Evolutionary conservation across 2,113 vertebrate genomes (phyloP).

Genomic region (Coregonus clupeaformis): DNA sequence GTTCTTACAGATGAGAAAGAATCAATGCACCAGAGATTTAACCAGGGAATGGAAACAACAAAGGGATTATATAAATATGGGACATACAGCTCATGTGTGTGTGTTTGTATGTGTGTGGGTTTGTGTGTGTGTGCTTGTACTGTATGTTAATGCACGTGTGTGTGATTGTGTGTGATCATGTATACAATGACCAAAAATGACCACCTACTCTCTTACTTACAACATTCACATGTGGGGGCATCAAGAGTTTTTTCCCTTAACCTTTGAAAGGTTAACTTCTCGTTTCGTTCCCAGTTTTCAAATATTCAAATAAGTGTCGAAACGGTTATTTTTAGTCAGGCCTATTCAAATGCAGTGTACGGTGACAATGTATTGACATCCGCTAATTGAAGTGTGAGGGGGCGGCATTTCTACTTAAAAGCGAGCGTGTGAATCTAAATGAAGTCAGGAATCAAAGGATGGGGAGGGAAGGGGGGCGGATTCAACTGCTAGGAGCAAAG

Average conservation of each 20-base stretch:
- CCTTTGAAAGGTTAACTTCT: slow-evolving; percentile 39
- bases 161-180: not conserved
- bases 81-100: not conserved
- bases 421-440: slow-evolving; percentile 61
- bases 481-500: slow-evolving; percentile 39
- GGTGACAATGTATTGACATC: slow-evolving; percentile 56
- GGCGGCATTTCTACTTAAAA: slow-evolving; percentile 68
- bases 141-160: not conserved
- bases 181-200: not conserved
- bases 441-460: slow-evolving; percentile 54
- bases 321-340: slow-evolving; percentile 54
- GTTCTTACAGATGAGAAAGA: not conserved
- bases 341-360: slow-evolving; percentile 51
- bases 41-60: not conserved
- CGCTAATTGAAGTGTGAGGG: slow-evolving; percentile 54
- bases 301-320: slow-evolving; percentile 42
- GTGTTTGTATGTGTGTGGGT: slow-evolving; percentile 3
- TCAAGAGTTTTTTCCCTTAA: not conserved
- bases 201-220: too few relatives aligned
- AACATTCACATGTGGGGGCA: not conserved
- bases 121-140: slow-evolving; percentile 3
- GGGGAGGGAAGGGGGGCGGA: slow-evolving; percentile 20
- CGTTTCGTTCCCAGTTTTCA: not conserved
- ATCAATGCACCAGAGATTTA: not conserved
- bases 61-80: not conserved